Evolutionary conservation across 2,797 vertebrate species (phyloP), one percentile per base, ranked within the genome.

Genomic region (Nasua narica): DNA sequence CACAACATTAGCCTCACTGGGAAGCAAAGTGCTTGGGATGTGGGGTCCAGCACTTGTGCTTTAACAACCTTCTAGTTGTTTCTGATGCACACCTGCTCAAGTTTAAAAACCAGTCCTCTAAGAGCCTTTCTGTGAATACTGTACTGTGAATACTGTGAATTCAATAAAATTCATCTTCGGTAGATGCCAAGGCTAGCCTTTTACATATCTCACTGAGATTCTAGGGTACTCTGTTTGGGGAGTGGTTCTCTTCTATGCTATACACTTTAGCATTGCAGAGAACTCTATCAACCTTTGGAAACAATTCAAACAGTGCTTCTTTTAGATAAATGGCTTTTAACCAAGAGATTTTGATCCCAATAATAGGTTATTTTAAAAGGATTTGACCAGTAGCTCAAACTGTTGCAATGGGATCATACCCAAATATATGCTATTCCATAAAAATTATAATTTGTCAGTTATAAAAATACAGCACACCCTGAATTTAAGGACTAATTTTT

Each of bases 401-500:
- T 84, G 27, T 87, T 87, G 46, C 25, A 90, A 74, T n/a, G n/a
- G 23, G 23, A 81, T 90, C 81, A 67, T 0, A 93, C 18, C 7
- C 77, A 91, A 40, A 82, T 32, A 78, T 62, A 87, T 78, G 37
- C 23, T 84, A 62, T 58, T 97, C 86, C 81, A 89, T 65, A 95
- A 60, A 97, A 91, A 92, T 35, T 74, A n/a, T 62, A 89, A 78
- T 83, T 88, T 90, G 25, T 86, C 54, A 74, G 43, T 93, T 72
- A 79, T 29, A 92, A 90, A 92, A 92, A 70, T 12, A 83, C 65
- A 87, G 48, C 23, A 67, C 9, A 93, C 8, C 46, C 72, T 84
- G 50, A 95, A 92, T 72, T 94, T 90, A 83, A 90, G 88, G 43
- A 82, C 25, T 27, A 19, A 74, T 23, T 87, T 96, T 97, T 87